Conservation (phyloP, 2,888 invertebrate genomes). For the Lasioglossum calceatum region DNA sequence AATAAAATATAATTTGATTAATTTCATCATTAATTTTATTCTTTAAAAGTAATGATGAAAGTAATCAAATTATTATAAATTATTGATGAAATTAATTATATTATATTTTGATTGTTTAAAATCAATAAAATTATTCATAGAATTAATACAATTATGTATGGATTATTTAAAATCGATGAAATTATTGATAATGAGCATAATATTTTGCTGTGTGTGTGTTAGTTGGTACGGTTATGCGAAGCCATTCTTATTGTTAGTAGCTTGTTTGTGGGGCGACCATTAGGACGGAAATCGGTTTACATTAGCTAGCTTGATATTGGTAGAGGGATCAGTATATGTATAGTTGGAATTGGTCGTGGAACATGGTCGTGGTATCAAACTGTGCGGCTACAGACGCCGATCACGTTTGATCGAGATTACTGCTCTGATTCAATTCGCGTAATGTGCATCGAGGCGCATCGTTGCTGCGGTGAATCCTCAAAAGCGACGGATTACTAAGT, state of each 20-base stretch:
- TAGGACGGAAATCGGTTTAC: constrained; percentile 31
- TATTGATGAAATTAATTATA: too few relatives aligned
- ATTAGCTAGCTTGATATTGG: constrained; percentile 41
- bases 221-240: neutral
- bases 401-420: constrained; percentile 60
- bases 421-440: constrained; percentile 58
- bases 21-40: too few relatives aligned
- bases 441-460: constrained; percentile 47
- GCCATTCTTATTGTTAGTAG: neutral
- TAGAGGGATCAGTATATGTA: neutral
- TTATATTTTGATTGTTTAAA: too few relatives aligned
- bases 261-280: neutral
- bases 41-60: too few relatives aligned
- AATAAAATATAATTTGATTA: too few relatives aligned
- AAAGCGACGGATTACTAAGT: constrained; percentile 37
- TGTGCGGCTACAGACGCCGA: constrained; percentile 29
- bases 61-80: too few relatives aligned
- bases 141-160: too few relatives aligned
- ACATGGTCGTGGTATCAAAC: constrained; percentile 35
- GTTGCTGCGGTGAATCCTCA: constrained; percentile 17
- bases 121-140: too few relatives aligned
- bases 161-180: too few relatives aligned
- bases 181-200: neutral
- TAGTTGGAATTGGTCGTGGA: constrained; percentile 9
- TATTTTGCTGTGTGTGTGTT: neutral